Evolutionary conservation across 2,888 invertebrate genomes (phyloP).

Genomic region (Leptodirus hochenwartii): DNA sequence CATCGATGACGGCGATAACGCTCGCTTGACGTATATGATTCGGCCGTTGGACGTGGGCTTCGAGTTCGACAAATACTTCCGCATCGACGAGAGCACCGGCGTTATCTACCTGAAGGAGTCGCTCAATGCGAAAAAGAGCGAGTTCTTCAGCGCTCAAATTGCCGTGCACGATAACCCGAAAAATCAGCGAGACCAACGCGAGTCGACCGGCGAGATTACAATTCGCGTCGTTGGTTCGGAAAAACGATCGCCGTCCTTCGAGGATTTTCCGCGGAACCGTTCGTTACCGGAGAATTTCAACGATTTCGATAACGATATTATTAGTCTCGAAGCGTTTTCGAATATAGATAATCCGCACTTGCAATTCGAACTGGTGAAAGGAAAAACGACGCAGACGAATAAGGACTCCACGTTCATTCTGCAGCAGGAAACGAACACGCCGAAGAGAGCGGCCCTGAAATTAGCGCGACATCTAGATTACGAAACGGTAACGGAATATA

Average conservation of each 20-base stretch:
- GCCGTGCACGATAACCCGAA: slow-evolving; percentile 62
- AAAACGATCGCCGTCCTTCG: slow-evolving; percentile 66
- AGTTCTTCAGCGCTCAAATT: slow-evolving; percentile 51
- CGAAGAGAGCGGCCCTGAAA: slow-evolving; percentile 55
- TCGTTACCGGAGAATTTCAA: slow-evolving; percentile 57
- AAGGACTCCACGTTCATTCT: slow-evolving; percentile 57
- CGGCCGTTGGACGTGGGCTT: slow-evolving; percentile 30
- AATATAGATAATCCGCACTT: slow-evolving; percentile 60
- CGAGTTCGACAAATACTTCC: slow-evolving; percentile 46
- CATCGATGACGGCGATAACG: slow-evolving; percentile 82
- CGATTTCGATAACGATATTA: slow-evolving; percentile 51
- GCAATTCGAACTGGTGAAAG: slow-evolving; percentile 62
- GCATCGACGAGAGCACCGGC: slow-evolving; percentile 65
- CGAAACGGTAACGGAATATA: slow-evolving; percentile 69
- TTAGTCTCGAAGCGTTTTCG: slow-evolving; percentile 51
- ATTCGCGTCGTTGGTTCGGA: slow-evolving; percentile 77
- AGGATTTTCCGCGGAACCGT: slow-evolving; percentile 36
- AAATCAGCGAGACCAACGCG: slow-evolving; percentile 43
- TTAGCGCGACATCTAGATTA: slow-evolving; percentile 64
- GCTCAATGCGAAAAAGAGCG: slow-evolving; percentile 32
- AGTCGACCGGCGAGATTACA: slow-evolving; percentile 57
- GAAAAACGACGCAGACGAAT: slow-evolving; percentile 74
- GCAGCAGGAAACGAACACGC: slow-evolving; percentile 39
- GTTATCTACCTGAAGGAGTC: slow-evolving; percentile 37
- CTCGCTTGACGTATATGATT: slow-evolving; percentile 56